Base-by-base conservation (phyloP, 1,140 invertebrate genomes). In the Caenorhabditis inopinata region DNA sequence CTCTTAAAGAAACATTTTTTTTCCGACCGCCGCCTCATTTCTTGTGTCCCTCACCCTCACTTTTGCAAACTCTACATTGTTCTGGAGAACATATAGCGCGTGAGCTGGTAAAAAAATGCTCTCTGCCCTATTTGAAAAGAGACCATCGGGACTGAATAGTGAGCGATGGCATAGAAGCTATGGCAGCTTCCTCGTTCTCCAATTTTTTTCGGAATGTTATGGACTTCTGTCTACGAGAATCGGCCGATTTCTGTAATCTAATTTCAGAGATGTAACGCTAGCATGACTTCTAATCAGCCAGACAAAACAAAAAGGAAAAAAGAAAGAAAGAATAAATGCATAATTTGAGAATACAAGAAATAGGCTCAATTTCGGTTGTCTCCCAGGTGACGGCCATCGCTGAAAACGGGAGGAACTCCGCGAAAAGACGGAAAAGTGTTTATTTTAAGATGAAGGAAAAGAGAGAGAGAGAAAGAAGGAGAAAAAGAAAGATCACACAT, bases 1-100 rank as follows among this genome's bases (percentile, higher is more conserved):
- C 51, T 58, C 51, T 32, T 32, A 2, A 68, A 32, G 58, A 68
- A 68, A 68, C 58, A 68, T 68, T 68, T n/a, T n/a, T n/a, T n/a
- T n/a, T 51, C 48, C 48, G 48, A 51, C 48, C 48, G 18, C n/a
- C 48, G n/a, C 38, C 38, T 42, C n/a, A 4, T 68, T 32, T 58
- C 51, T 32, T 18, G 7, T 38, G 29, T 32, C 53, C 29, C 25
- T 38, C 16, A 21, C 58, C 38, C 5, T 68, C 58, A 21, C 27
- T 23, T 38, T 38, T 27, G 7, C 27, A 68, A 68, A 68, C 58
- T 68, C 58, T 68, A 38, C 58, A 38, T 68, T 29, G 58, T 16
- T 5, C 58, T 3, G 9, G 58, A 35, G 38, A 38, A 68, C 35
- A 58, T 7, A 32, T 12, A 25, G 38, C 58, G 27, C 32, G 58